Evolutionary conservation across 2,888 invertebrate species (phyloP).

Genomic region (Beris chalybata): DNA sequence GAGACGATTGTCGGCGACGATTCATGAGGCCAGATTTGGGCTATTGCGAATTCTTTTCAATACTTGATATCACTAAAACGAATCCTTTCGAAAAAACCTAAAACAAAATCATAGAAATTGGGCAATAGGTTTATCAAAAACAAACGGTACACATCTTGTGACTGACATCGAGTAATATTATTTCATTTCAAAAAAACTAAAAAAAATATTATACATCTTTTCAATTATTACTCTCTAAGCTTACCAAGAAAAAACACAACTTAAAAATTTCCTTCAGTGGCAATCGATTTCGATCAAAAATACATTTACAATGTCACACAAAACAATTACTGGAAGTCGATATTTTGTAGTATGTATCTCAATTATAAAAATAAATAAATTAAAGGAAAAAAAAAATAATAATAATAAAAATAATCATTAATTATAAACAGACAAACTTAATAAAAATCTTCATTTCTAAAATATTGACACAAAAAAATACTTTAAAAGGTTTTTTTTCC

Average conservation of each 20-base stretch:
- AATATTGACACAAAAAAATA: constrained; percentile 25
- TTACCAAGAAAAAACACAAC: constrained; percentile 6
- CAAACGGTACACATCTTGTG: background rate
- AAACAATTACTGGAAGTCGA: constrained; percentile 9
- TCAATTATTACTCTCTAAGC: constrained; percentile 15
- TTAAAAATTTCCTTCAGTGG: background rate
- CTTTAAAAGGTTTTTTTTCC: constrained; percentile 8
- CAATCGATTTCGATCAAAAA: background rate
- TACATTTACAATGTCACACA: background rate
- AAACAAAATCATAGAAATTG: too few relatives aligned
- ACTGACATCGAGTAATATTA: constrained; percentile 29
- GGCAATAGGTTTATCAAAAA: too few relatives aligned
- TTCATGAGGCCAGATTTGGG: too few relatives aligned
- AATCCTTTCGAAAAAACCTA: too few relatives aligned
- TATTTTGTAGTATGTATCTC: background rate
- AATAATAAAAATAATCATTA: constrained; percentile 5
- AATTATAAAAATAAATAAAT: constrained; percentile 29
- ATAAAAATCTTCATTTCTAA: constrained; percentile 16
- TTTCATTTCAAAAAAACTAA: constrained; percentile 29
- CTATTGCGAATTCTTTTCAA: too few relatives aligned
- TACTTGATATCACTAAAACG: too few relatives aligned
- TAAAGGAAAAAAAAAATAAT: constrained; percentile 16
- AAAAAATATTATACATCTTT: constrained; percentile 30
- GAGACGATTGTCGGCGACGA: too few relatives aligned
- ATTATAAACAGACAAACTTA: constrained; percentile 20